Evolutionary conservation across 2,888 invertebrate genomes (phyloP), one percentile per base, ranked within the genome.

Genomic region (Cephus pulcher): DNA sequence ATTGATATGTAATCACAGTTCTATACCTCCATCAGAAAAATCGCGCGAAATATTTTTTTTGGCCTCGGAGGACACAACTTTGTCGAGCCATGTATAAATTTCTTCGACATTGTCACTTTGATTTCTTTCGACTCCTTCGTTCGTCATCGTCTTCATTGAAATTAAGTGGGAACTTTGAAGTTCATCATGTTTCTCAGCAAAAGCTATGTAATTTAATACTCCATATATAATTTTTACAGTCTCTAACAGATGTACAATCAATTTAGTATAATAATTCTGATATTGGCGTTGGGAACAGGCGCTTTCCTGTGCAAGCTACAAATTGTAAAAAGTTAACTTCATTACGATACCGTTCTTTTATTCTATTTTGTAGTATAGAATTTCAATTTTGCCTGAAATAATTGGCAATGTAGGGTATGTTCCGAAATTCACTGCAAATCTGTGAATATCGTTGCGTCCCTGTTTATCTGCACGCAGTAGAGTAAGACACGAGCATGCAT

Each of bases 21-120:
- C 40, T 75, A 88, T 92, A 95, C 95, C 94, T 83, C 95, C 96
- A 92, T 96, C 96, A 34, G 96, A 94, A 88, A 96, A 96, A 84
- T 96, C 95, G 79, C 96, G 93, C 80, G 94, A 93, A 15, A 96
- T 93, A 88, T 95, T 95, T 87, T 94, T 94, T 69, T 94, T 95
- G 0, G 93, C 93, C 81, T 93, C 92, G 0, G 93, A 92, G 56
- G 93, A 90, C 1, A 92, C 89, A 71, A 93, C 92, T 34, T 86
- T 88, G 79, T 93, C 93, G 73, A 94, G 91, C 93, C 92, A 94
- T 81, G 91, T 90, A 82, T 92, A 92, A 23, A 93, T 86, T 73
- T 92, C 92, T 80, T 92, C 92, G 68, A 84, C 82, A 80, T 89
- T 79, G 73, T 80, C 82, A 11, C 68, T 71, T 69, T 75, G 77